Evolutionary conservation across 2,888 invertebrate species (phyloP), one percentile per base, ranked within the genome.

Genomic region (Callinectes sapidus): DNA sequence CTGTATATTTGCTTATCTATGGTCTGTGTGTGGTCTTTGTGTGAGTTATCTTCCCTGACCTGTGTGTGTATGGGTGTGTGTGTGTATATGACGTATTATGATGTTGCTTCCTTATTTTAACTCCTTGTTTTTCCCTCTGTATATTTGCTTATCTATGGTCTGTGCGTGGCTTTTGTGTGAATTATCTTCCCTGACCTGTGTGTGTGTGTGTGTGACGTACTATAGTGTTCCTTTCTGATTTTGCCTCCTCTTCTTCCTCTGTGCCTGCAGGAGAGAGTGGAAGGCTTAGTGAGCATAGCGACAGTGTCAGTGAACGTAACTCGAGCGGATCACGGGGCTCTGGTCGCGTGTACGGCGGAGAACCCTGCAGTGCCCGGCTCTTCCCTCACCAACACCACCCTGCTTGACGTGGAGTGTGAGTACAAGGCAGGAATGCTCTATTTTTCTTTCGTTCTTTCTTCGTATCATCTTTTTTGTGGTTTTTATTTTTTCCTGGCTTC

Each of bases 361-460:
- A 93, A 93, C 55, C 92, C 92, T n/a, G 92, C 90, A 0, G 93
- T 91, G 48, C 89, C 93, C 42, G 90, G 90, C 48, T 55, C 85
- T n/a, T n/a, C 88, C 8, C 90, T 93, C 85, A 87, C 55, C 66
- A 93, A 93, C 88, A 88, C 90, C 55, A 93, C 93, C 42, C 90
- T 28, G 18, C 89, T 93, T 28, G 55, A 66, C 39, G 92, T 93
- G 10, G 42, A 92, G n/a, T 93, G 93, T 93, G 66, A 92, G 93
- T 90, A 18, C 14, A 2, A 16, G 0, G 71, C 2, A 61, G 28
- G n/a, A 71, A n/a, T 71, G 71, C 10, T 71, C n/a, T 61, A 61
- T 18, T 10, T 18, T 18, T 61, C 16, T 18, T 61, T 18, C 61
- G 5, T 61, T 14, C 39, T 39, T 39, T 39, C 39, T 39, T 39